phyloP scores from a whole-genome alignment of 2,113 vertebrate species.

The Casuarius casuarius region DNA sequence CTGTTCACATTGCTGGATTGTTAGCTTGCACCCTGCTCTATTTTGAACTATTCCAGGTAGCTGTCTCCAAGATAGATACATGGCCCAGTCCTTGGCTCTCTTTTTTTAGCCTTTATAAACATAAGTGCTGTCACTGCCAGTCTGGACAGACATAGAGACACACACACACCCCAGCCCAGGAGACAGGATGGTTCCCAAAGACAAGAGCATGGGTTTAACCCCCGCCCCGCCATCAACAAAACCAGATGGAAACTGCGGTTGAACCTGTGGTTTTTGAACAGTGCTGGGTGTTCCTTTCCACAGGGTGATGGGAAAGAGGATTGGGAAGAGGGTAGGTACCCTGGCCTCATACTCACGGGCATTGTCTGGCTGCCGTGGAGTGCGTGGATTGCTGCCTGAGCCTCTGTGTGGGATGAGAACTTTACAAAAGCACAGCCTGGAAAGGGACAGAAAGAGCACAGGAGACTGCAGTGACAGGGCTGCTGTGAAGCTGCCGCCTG shows the following conservation, averaged over 20 bases:
- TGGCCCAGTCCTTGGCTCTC: not conserved
- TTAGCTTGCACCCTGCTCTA: not conserved
- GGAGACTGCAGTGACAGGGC: constrained; percentile 31
- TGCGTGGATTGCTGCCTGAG: constrained; percentile 96
- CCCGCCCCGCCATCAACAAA: not conserved
- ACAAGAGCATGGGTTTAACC: not conserved
- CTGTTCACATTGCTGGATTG: not conserved
- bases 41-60: not conserved
- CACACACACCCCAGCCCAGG: not conserved
- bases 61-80: not conserved
- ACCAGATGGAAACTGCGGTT: not conserved
- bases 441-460: constrained; percentile 56
- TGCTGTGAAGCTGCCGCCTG: not conserved
- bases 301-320: not conserved
- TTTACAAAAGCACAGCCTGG: constrained; percentile 99
- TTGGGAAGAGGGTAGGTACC: not conserved
- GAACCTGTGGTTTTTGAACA: not conserved
- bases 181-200: not conserved
- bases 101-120: not conserved
- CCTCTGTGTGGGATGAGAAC: constrained; percentile 97
- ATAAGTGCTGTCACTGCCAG: not conserved
- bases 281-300: not conserved
- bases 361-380: constrained; percentile 99
- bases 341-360: constrained; percentile 88
- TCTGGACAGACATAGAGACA: not conserved